Conservation (phyloP, 1,140 invertebrate genomes). For the Hylyphantes graminicola region DNA sequence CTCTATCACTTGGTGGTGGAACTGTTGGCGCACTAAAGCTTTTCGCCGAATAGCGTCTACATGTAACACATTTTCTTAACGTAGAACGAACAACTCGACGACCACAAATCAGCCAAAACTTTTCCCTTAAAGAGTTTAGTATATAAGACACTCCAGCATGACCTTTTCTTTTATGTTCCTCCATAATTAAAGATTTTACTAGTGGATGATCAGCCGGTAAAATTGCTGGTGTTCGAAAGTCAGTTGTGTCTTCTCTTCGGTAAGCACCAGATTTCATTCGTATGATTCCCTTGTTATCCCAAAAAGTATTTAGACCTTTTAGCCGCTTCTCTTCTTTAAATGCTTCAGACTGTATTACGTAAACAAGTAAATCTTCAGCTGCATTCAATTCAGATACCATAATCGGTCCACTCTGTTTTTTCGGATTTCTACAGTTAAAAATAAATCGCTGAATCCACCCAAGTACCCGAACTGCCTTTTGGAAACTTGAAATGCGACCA, state of each 20-base stretch:
- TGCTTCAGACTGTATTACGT: constrained; percentile 12
- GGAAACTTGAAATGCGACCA: background rate
- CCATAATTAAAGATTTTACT: background rate
- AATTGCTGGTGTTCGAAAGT: constrained; percentile 1
- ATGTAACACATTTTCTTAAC: constrained; percentile 4
- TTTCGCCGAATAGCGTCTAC: constrained; percentile 21
- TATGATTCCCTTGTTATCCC: constrained; percentile 5
- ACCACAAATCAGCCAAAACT: constrained; percentile 27
- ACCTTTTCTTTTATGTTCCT: background rate
- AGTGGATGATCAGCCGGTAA: constrained; percentile 3
- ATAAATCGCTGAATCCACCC: constrained; percentile 34
- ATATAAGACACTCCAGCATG: constrained; percentile 6
- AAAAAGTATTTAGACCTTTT: background rate
- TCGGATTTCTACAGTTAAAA: constrained; percentile 8
- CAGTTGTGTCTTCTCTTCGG: background rate
- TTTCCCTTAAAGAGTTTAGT: constrained; percentile 18
- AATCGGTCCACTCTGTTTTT: background rate
- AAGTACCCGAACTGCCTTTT: background rate
- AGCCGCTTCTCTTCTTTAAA: constrained; percentile 23
- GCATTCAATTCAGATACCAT: constrained; percentile 5
- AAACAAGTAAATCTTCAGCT: constrained; percentile 26
- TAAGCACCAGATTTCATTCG: constrained; percentile 14
- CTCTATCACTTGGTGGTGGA: constrained; percentile 62
- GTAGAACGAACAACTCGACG: background rate
- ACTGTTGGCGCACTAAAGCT: background rate